phyloP scores from a whole-genome alignment of 2,113 vertebrate species.

The Nyctibius bracteatus region DNA sequence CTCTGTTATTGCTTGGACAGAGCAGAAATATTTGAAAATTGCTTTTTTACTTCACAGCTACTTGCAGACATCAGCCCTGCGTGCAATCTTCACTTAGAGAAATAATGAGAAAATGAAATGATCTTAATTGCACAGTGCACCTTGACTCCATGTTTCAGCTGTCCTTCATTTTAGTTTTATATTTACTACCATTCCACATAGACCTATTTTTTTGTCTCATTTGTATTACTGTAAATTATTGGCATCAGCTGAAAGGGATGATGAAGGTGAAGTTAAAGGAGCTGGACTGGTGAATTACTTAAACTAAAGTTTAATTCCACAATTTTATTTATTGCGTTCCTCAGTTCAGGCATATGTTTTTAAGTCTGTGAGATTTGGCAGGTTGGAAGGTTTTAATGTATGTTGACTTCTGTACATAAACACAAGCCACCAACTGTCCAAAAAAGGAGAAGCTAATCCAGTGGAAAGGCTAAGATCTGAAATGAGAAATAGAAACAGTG shows the following conservation, averaged over 20 bases:
- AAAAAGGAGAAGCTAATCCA: not conserved
- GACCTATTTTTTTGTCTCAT: not conserved
- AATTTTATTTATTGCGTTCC: not conserved
- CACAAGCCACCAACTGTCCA: not conserved
- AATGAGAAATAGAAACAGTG: not conserved
- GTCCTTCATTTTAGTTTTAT: not conserved
- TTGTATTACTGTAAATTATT: not conserved
- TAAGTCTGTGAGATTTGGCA: not conserved
- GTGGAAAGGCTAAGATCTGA: not conserved
- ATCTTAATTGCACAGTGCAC: not conserved
- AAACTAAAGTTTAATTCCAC: not conserved
- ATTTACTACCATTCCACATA: not conserved
- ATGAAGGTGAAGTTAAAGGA: not conserved
- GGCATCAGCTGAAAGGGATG: not conserved
- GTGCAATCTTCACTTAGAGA: not conserved
- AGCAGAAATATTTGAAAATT: not conserved
- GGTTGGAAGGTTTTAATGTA: not conserved
- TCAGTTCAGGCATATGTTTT: not conserved
- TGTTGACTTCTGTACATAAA: not conserved
- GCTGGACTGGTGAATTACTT: not conserved
- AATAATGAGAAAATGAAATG: not conserved
- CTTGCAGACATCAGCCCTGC: not conserved
- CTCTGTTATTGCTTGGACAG: not conserved
- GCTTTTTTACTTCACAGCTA: not conserved
- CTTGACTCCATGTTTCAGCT: not conserved